Percentiles rank a stretch among this genome's conserved stretches.
These are phyloP conservation scores for Novumbra hubbsi DNA, from an alignment of 2,797 vertebrate genomes.

Conservation along the genomic window DNA sequence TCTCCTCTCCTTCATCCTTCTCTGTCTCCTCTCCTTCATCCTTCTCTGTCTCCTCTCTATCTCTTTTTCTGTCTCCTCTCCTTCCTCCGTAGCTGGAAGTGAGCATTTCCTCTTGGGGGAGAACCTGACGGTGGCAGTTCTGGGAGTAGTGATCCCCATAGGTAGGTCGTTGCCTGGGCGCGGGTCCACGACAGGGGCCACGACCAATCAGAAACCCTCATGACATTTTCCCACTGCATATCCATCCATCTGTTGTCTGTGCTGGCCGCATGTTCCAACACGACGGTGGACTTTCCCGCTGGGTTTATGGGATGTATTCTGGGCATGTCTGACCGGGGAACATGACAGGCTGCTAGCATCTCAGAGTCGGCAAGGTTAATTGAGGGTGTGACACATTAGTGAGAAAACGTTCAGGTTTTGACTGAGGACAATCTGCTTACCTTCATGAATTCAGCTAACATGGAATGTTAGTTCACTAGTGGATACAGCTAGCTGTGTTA, in stretches of 20 bases:
- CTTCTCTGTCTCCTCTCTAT: not conserved
- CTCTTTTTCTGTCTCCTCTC: conserved; percentile 23
- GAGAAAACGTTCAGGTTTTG: not conserved
- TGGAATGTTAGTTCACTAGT: not conserved
- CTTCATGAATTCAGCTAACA: not conserved
- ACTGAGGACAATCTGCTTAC: not conserved
- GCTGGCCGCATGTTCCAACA: not conserved
- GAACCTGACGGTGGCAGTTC: conserved; percentile 89
- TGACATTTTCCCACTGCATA: not conserved
- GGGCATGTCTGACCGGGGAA: no score
- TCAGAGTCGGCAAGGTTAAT: not conserved
- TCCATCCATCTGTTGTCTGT: not conserved
- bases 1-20: conserved; percentile 14
- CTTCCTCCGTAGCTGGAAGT: conserved; percentile 80
- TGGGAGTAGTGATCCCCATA: conserved; percentile 92
- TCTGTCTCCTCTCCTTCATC: not conserved
- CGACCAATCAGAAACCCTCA: not conserved
- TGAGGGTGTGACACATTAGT: not conserved
- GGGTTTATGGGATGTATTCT: not conserved
- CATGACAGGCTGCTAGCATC: not conserved
- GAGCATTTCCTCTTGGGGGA: conserved; percentile 84
- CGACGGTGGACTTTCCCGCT: not conserved
- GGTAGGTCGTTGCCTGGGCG: conserved; percentile 76
- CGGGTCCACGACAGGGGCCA: not conserved
- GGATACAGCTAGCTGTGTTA: not conserved